Evolutionary conservation across 2,888 invertebrate genomes (phyloP), one percentile per base, ranked within the genome.

Genomic region (Leucophenga maculata): DNA sequence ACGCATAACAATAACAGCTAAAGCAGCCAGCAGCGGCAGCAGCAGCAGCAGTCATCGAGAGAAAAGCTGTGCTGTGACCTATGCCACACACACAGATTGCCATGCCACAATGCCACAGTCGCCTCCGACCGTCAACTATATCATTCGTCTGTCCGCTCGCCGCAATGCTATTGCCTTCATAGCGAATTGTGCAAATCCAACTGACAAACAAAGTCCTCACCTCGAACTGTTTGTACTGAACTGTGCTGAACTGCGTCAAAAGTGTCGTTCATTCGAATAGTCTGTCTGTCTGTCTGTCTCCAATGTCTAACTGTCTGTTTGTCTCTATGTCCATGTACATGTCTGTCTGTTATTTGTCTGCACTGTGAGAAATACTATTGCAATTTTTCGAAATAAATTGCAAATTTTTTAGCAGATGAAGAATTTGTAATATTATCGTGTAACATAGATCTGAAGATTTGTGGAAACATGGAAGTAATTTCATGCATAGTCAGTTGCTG

Each of bases 271-370:
- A 60, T 26, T 70, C 73, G 69, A 69, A 75, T 71, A 72, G 72
- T 74, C 75, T 70, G 11, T 39, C 69, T 72, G 74, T 69, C 72
- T 67, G 70, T 72, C 72, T 70, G 72, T 74, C 72, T 72, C 75
- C 71, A 69, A 73, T 75, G 72, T 59, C 59, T 31, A 6, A 13
- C 16, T 26, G 20, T 59, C 26, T 57, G 22, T 57, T 22, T 8
- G 20, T 52, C 65, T 50, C 50, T 3, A 46, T 65, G 67, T 39
- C 20, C 20, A 16, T 57, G 32, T 31, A 20, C 20, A 46, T 20
- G 52, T 52, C 20, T 57, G 57, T 20, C 57, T 50, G 14, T 50
- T 18, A 50, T 50, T 14, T 50, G 14, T 31, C 14, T 31, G 22
- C 64, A 64, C 64, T 20, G 20, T 1, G 4, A 64, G 26, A 11